Conservation (phyloP, 2,888 invertebrate genomes). For the Ormyrus nitidulus region DNA sequence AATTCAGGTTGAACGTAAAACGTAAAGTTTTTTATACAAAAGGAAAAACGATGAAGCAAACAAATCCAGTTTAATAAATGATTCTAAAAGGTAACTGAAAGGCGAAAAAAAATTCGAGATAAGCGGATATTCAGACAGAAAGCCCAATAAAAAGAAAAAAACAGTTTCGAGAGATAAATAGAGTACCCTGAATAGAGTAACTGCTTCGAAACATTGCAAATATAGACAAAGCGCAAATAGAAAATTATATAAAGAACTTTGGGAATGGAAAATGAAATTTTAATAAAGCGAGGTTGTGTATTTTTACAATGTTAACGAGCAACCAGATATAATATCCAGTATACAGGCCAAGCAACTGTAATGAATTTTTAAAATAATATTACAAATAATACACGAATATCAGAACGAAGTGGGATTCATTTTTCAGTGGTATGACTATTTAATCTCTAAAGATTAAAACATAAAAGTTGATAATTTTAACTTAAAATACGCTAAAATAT, state of each 20-base stretch:
- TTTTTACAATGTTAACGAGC: no score
- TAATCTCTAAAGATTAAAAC: no score
- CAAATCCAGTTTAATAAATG: slow-evolving; percentile 26
- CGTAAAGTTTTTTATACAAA: no score
- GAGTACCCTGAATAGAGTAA: background rate
- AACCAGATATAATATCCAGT: no score
- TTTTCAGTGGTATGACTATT: no score
- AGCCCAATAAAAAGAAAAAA: slow-evolving; percentile 15
- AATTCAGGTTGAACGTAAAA: no score
- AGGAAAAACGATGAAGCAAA: background rate
- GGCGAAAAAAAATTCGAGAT: background rate
- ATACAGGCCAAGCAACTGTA: no score
- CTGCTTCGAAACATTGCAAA: background rate
- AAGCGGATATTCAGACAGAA: slow-evolving; percentile 28
- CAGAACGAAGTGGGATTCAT: no score
- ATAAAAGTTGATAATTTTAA: no score
- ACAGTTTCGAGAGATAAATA: background rate
- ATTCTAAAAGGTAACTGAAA: slow-evolving; percentile 22
- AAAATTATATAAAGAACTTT: background rate
- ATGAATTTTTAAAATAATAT: no score
- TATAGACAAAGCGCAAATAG: background rate
- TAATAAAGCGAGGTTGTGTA: background rate
- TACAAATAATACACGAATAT: no score
- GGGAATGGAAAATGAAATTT: background rate
- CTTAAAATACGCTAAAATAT: no score